phyloP scores from a whole-genome alignment of 2,113 vertebrate genomes.

The Stegostoma tigrinum region DNA sequence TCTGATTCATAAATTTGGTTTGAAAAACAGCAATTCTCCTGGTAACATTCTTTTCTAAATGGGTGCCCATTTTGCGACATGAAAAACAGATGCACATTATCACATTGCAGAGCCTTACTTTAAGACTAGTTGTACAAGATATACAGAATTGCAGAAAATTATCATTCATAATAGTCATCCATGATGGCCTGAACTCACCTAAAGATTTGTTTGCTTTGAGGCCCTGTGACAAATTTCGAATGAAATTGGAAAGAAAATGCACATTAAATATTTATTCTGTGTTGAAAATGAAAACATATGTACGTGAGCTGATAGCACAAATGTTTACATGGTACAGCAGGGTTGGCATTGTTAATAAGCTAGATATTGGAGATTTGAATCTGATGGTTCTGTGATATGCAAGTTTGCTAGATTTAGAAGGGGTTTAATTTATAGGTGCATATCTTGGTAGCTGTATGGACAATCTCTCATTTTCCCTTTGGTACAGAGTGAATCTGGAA shows the following conservation, averaged over 20 bases:
- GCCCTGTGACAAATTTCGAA: neutral
- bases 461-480: neutral
- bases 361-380: neutral
- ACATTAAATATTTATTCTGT: neutral
- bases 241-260: neutral
- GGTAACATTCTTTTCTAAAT: neutral
- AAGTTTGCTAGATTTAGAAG: too few relatives aligned
- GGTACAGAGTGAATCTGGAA: neutral
- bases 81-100: neutral
- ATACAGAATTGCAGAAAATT: neutral
- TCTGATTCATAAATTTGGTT: neutral
- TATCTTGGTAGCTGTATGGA: neutral
- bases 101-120: neutral
- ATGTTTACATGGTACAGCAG: neutral
- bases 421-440: neutral
- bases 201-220: neutral
- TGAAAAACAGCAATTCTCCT: neutral
- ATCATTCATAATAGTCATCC: neutral
- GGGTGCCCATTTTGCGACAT: neutral
- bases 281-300: neutral
- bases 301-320: neutral
- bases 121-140: neutral
- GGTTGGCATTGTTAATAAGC: neutral
- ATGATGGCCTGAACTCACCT: neutral
- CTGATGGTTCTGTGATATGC: neutral